Evolutionary conservation across 30 jellyfish, hydroid and myxozoan species (phyloP).

Genomic region (Aurelia sp.): DNA sequence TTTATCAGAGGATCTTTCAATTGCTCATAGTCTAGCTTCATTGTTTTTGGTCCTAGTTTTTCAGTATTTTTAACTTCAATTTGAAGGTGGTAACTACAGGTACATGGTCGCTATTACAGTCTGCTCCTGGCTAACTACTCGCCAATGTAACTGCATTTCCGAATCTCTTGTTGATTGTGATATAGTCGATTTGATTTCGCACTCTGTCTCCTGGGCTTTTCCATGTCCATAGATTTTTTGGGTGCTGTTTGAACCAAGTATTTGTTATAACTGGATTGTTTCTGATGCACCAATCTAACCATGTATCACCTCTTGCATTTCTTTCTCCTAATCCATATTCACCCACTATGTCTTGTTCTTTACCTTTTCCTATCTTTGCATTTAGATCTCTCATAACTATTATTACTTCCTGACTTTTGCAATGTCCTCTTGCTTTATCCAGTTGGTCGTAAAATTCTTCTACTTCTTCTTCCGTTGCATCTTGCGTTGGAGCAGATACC

Average conservation of each 20-base stretch:
- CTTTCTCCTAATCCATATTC: constrained; percentile 11
- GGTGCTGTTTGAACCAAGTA: background rate
- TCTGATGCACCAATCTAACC: background rate
- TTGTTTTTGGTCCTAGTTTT: background rate
- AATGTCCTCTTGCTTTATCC: background rate
- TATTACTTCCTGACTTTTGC: constrained; percentile 7
- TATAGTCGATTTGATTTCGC: constrained; percentile 32
- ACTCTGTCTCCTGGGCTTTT: constrained; percentile 13
- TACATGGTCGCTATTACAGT: background rate
- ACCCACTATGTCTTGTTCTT: background rate
- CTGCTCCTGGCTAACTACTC: constrained; percentile 30
- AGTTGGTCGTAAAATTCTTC: background rate
- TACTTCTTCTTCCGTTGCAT: background rate
- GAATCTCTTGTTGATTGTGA: constrained; percentile 22
- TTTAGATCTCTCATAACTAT: constrained; percentile 29
- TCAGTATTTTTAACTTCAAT: background rate
- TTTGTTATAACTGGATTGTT: background rate
- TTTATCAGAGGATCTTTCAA: background rate
- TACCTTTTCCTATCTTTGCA: constrained; percentile 21
- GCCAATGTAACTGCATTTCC: constrained; percentile 3
- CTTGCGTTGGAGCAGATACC: background rate
- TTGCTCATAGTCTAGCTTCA: background rate
- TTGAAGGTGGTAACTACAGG: background rate
- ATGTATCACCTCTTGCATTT: constrained; percentile 19
- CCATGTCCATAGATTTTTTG: background rate